Evolutionary conservation across 2,113 vertebrate genomes (phyloP).

Genomic region (Sander vitreus): DNA sequence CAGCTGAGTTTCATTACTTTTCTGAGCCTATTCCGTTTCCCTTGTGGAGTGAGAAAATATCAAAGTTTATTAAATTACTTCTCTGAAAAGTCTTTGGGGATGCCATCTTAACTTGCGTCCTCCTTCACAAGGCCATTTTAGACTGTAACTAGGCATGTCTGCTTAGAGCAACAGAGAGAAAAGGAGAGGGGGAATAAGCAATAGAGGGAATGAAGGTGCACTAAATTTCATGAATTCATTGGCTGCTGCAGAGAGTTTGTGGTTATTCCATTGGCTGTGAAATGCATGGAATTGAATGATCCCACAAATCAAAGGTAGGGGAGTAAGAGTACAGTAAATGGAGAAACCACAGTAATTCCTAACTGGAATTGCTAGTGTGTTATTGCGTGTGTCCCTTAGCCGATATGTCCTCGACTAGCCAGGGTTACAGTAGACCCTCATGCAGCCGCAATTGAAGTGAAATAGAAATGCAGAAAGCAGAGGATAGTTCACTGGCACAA

Average conservation of each 20-base stretch:
- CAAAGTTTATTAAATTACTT: constrained; percentile 85
- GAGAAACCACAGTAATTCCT: constrained; percentile 30
- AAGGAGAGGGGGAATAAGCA: constrained; percentile 28
- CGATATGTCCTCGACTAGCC: constrained; percentile 3
- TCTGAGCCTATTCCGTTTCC: constrained; percentile 72
- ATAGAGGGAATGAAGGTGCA: constrained; percentile 32
- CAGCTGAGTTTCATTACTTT: constrained; percentile 82
- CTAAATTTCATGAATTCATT: constrained; percentile 59
- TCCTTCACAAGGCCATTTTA: constrained; percentile 79
- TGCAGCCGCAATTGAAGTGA: constrained; percentile 22
- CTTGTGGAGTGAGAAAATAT: constrained; percentile 77
- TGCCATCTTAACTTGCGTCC: constrained; percentile 78
- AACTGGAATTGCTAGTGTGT: constrained; percentile 4
- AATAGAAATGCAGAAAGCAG: constrained; percentile 6
- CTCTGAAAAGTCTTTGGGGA: constrained; percentile 80
- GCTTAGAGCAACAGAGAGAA: constrained; percentile 64
- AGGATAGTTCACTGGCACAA: constrained; percentile 25
- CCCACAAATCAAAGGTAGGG: constrained; percentile 49
- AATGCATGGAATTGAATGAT: constrained; percentile 52
- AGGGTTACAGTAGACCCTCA: neutral
- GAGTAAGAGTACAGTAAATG: constrained; percentile 31
- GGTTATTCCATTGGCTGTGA: constrained; percentile 59
- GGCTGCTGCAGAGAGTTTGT: constrained; percentile 60
- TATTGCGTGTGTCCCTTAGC: neutral
- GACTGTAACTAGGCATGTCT: constrained; percentile 80